Evolutionary conservation across 2,113 vertebrate genomes (phyloP).

Genomic region (Muntiacus muntjak): DNA sequence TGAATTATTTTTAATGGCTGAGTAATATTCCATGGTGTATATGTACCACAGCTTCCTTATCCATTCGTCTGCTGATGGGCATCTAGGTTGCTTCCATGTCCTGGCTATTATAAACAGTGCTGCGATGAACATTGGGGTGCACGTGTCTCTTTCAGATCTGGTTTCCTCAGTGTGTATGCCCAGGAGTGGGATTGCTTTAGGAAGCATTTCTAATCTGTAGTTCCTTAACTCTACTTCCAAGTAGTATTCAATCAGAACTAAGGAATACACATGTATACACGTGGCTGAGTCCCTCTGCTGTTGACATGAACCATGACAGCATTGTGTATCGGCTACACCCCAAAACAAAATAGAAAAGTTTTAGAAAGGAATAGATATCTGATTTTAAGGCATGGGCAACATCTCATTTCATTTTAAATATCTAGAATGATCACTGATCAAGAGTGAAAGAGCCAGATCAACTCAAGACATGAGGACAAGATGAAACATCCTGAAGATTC

Average conservation of each 20-base stretch:
- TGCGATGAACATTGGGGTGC: no score
- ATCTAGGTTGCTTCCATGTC: no score
- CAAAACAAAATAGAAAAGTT: background rate
- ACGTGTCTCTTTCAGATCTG: no score
- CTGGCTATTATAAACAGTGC: no score
- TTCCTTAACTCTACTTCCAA: background rate
- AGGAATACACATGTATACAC: background rate
- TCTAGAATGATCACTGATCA: background rate
- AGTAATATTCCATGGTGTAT: no score
- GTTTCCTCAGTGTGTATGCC: no score
- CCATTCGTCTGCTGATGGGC: no score
- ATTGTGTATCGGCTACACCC: background rate
- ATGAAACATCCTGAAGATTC: background rate
- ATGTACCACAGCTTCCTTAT: no score
- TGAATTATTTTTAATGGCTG: no score
- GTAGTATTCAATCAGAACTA: background rate
- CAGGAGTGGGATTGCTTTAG: background rate
- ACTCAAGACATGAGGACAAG: background rate
- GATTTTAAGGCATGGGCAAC: background rate
- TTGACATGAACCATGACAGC: background rate
- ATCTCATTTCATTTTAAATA: background rate
- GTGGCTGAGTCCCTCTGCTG: background rate
- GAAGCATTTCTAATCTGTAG: background rate
- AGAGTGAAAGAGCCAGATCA: background rate
- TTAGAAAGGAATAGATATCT: background rate